Percentiles rank a stretch among this genome's conserved stretches.
These are phyloP conservation scores for Eurosta solidaginis DNA, from an alignment of 1,140 invertebrate species.

Conservation along the genomic window DNA sequence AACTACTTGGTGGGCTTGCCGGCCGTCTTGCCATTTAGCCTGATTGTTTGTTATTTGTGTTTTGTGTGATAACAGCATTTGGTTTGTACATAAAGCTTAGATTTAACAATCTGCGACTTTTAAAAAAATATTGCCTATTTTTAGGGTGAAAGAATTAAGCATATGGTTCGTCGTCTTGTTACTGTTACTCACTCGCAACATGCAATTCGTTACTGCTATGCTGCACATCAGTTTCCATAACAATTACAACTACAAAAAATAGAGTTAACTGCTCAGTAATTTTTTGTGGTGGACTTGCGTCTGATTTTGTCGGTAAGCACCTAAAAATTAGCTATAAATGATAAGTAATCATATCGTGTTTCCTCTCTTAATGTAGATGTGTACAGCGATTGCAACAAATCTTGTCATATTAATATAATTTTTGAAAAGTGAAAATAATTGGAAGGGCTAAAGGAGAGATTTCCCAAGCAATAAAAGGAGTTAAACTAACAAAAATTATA, in stretches of 20 bases:
- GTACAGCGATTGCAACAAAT: background rate
- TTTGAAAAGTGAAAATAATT: background rate
- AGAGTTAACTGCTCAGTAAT: background rate
- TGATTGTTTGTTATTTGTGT: constrained; percentile 6
- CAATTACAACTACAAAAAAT: constrained; percentile 5
- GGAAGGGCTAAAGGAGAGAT: too few species aligned
- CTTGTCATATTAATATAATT: constrained; percentile 19
- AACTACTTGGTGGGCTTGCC: background rate
- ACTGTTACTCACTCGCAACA: background rate
- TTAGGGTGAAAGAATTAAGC: background rate
- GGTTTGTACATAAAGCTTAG: background rate
- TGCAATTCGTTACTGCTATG: background rate
- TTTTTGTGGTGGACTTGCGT: background rate
- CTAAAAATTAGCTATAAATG: background rate
- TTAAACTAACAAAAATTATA: too few species aligned
- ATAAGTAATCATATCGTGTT: background rate
- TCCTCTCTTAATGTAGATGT: background rate
- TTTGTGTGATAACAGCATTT: background rate
- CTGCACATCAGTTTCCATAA: background rate
- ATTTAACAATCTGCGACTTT: background rate
- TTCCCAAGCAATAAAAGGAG: too few species aligned
- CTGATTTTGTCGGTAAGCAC: constrained; percentile 26
- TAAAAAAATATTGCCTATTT: background rate
- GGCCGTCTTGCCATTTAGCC: background rate
- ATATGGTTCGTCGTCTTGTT: background rate